phyloP scores from a whole-genome alignment of 2,113 vertebrate genomes.

The Felis chaus region DNA sequence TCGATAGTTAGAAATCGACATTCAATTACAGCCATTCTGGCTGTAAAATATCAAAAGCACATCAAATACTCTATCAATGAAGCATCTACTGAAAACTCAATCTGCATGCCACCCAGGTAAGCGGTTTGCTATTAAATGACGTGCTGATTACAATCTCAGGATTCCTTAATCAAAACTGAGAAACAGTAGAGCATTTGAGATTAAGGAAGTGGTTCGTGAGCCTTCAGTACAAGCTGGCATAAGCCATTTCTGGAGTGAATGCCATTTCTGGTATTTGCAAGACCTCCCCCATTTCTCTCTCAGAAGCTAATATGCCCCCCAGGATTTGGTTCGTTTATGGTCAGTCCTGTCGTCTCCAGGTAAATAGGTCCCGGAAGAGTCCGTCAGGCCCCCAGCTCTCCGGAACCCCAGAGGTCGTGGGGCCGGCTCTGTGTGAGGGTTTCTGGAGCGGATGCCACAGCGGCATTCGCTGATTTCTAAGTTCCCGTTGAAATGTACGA shows the following conservation, averaged over 20 bases:
- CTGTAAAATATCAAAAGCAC: neutral
- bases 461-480: neutral
- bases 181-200: neutral
- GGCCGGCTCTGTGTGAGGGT: fast-evolving
- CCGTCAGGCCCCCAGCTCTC: fast-evolving
- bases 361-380: neutral
- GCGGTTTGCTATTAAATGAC: neutral
- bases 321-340: neutral
- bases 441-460: fast-evolving
- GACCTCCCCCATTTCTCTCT: neutral
- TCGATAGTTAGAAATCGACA: no score
- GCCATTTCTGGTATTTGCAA: neutral
- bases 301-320: neutral
- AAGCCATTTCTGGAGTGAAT: neutral
- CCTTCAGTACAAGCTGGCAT: neutral
- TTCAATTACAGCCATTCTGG: neutral
- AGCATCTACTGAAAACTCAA: neutral
- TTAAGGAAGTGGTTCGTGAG: neutral
- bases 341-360: neutral
- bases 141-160: neutral
- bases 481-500: neutral
- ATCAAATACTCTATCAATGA: neutral
- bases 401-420: fast-evolving
- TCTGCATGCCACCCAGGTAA: neutral
- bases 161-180: neutral